Conservation (phyloP, 2,113 vertebrate species). For the Paradoxurus hermaphroditus region DNA sequence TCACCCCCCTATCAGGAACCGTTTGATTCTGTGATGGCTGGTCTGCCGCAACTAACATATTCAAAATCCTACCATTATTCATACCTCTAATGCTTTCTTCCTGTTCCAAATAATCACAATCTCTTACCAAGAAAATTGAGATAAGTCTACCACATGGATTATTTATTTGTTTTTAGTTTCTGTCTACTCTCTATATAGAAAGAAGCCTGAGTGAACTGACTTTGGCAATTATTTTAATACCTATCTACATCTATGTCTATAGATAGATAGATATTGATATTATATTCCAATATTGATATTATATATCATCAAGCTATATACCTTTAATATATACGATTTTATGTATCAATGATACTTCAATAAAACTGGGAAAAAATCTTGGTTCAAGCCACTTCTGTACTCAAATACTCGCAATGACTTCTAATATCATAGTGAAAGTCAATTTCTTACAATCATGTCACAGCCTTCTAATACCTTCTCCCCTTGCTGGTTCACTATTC, state of each 20-base stretch:
- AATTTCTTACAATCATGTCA: neutral
- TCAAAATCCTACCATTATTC: neutral
- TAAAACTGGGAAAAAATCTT: neutral
- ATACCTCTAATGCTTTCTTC: neutral
- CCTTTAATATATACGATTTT: neutral
- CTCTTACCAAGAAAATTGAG: neutral
- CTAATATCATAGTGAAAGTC: neutral
- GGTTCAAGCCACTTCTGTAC: neutral
- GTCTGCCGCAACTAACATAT: too few species aligned
- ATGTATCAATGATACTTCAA: neutral
- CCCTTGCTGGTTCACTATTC: neutral
- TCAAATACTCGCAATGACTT: neutral
- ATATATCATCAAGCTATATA: neutral
- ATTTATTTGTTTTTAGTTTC: neutral
- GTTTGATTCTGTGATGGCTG: too few species aligned
- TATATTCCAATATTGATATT: too few species aligned
- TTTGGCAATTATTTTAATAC: neutral
- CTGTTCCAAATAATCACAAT: neutral
- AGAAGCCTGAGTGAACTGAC: neutral
- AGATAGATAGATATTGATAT: too few species aligned
- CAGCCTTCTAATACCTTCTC: neutral
- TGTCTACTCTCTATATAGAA: neutral
- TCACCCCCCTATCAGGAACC: too few species aligned
- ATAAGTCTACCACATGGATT: neutral
- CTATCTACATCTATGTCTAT: too few species aligned